Conservation (phyloP, 2,113 vertebrate species). For the Clarias macrocephalus region DNA sequence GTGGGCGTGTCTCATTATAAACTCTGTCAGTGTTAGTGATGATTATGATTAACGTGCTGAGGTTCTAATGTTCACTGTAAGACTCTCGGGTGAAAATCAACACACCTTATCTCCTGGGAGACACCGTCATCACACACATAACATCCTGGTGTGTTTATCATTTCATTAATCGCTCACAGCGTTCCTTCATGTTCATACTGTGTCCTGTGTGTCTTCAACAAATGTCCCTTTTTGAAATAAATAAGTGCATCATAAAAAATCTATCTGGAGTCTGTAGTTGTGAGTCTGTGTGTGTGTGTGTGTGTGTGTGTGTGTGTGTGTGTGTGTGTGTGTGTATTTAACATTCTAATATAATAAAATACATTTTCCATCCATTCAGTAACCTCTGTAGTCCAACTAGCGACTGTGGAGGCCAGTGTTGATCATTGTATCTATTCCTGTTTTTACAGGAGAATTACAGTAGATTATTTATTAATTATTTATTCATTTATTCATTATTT, state of each 20-base stretch:
- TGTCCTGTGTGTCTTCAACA: neutral
- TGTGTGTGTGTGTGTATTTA: no score
- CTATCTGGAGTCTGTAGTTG: neutral
- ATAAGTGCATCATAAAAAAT: neutral
- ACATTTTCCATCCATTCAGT: no score
- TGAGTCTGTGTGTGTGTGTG: neutral
- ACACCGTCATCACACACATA: neutral
- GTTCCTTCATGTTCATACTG: neutral
- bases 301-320: neutral
- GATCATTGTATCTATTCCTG: no score
- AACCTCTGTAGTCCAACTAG: no score
- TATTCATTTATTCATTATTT: no score
- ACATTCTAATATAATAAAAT: no score
- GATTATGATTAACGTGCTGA: neutral
- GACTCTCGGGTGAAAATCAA: neutral
- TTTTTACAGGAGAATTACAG: no score
- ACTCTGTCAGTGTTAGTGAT: no score
- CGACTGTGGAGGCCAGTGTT: no score
- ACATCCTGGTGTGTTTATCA: neutral
- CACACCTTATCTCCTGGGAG: neutral
- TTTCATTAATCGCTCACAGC: neutral
- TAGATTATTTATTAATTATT: no score
- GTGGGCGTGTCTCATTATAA: no score
- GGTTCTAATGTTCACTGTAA: neutral
- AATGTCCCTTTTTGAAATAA: neutral